These are phyloP conservation scores for Rhipidura dahli DNA, from an alignment of 2,113 vertebrate genomes.

Conservation along the genomic window DNA sequence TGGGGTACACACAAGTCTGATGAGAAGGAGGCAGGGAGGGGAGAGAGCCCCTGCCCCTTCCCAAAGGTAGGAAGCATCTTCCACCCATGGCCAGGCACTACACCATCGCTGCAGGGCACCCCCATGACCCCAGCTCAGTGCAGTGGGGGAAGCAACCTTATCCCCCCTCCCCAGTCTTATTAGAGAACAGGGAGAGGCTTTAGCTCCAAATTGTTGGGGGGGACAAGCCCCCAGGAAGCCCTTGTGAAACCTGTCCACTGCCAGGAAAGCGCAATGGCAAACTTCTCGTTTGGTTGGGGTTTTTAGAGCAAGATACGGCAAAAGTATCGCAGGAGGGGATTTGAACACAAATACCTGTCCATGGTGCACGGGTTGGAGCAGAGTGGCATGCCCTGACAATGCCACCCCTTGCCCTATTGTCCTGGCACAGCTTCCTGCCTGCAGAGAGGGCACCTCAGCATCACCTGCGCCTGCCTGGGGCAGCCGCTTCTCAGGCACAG, in stretches of 20 bases:
- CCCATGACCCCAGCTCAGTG: neutral
- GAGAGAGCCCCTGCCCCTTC: neutral
- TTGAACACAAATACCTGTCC: neutral
- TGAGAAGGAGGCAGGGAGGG: neutral
- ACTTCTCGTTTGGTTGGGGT: neutral
- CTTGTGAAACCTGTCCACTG: neutral
- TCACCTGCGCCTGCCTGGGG: neutral
- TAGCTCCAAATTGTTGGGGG: neutral
- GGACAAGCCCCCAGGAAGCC: neutral
- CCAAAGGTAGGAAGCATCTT: neutral
- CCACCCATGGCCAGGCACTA: neutral
- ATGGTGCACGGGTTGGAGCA: neutral
- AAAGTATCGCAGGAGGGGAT: neutral
- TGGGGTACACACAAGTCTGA: neutral
- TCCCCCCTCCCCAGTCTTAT: neutral
- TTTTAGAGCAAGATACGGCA: neutral
- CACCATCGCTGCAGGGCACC: rapidly evolving
- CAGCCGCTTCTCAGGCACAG: neutral
- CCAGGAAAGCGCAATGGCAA: rapidly evolving
- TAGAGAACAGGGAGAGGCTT: neutral
- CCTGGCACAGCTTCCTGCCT: neutral
- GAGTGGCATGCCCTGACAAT: neutral
- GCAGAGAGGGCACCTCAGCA: neutral
- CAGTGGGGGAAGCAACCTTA: neutral
- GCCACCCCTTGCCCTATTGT: neutral